A percentile compares a stretch with the other conserved stretches of the same genome.
Conservation (phyloP, 2,888 invertebrate genomes). For the Strigamia crassipes region DNA sequence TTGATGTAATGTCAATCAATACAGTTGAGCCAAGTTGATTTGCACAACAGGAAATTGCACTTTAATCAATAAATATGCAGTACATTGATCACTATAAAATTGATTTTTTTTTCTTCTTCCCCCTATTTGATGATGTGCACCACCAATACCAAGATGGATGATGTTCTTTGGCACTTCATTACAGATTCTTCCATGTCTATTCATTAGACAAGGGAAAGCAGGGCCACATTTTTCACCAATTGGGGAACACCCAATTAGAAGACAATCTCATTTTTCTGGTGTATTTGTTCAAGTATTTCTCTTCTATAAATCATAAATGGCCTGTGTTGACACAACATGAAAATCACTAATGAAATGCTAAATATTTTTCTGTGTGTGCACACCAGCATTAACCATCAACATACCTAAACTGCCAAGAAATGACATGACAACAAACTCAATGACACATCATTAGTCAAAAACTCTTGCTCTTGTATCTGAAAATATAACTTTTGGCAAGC, state of each 20-base stretch:
- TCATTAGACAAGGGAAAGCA: constrained; percentile 14
- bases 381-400: not conserved
- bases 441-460: constrained; percentile 28
- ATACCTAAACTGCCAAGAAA: constrained; percentile 4
- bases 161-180: constrained; percentile 40
- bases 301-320: not conserved
- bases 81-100: constrained; percentile 9
- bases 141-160: constrained; percentile 19
- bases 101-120: not conserved
- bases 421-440: constrained; percentile 28
- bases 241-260: constrained; percentile 24
- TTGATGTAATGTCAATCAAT: constrained; percentile 23
- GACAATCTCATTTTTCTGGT: constrained; percentile 1
- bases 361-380: not conserved
- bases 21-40: not conserved
- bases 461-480: not conserved
- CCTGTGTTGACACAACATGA: constrained; percentile 19
- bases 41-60: constrained; percentile 23
- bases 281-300: not conserved
- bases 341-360: not conserved
- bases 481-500: constrained; percentile 17
- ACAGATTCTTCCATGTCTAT: constrained; percentile 25
- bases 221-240: not conserved
- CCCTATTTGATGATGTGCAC: constrained; percentile 28
- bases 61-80: constrained; percentile 32